Evolutionary conservation across 64 coral and sea anemone genomes (phyloP), one percentile per base, ranked within the genome.

Genomic region (Stichodactyla mertensii): DNA sequence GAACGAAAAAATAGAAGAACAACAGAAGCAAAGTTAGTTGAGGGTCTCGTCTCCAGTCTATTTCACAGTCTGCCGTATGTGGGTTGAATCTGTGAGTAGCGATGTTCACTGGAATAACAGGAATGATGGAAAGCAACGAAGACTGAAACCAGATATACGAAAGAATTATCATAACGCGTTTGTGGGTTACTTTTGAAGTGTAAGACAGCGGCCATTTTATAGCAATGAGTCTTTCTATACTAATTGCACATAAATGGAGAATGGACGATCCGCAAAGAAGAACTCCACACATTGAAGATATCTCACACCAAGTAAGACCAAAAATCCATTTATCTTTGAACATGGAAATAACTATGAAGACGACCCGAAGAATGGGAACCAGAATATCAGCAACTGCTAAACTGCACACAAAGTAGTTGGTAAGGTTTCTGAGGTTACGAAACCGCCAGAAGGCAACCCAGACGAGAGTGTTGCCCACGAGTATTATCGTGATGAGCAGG

Each of bases 331-430:
- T 36, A 7, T 89, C 91, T 24, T 79, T 55, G 52, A 87, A 90
- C 14, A 90, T 66, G 11, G 94, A 92, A 55, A 95, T 89, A 13
- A 80, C 36, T 11, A 92, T 84, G 52, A 79, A 95, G 31, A 95
- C 31, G 4, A 95, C 93, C 24, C 93, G 83, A 15, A 95, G 78
- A 52, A 89, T 10, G 6, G 93, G 93, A 9, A 95, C 93, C 6
- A 95, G 85, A 52, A 95, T 71, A 51, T 95, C 93, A 0, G 93
- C 93, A 7, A 88, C 23, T 20, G 89, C 91, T 10, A 95, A 85
- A 64, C 93, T 95, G 55, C 93, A 95, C 10, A 95, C 93, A 19
- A 95, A 92, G 79, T 95, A 95, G 84, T 95, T 92, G 24, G 93
- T 95, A 24, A 95, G 24, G 78, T 27, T 89, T 70, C 93, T 36